phyloP scores from a whole-genome alignment of 2,888 invertebrate genomes.

The Caradrina clavipalpis region DNA sequence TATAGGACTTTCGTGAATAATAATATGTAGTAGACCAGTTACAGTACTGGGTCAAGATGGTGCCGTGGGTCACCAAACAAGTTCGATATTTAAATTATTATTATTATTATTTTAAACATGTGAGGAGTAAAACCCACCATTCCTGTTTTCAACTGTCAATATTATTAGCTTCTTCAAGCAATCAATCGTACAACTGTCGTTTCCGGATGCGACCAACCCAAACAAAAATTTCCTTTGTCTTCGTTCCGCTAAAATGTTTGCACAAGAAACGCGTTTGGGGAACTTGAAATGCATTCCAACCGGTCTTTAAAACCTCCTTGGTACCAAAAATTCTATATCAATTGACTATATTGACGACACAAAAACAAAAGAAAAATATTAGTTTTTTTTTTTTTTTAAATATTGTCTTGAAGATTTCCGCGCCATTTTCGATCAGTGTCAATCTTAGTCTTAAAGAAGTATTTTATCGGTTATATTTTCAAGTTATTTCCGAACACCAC shows the following conservation, averaged over 20 bases:
- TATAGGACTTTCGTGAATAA: too few relatives aligned
- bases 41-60: too few relatives aligned
- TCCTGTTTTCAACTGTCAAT: background rate
- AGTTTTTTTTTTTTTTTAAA: constrained; percentile 19
- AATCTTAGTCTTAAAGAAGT: background rate
- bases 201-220: constrained; percentile 55
- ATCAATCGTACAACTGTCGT: constrained; percentile 50
- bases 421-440: constrained; percentile 14
- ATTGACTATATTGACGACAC: constrained; percentile 24
- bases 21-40: too few relatives aligned
- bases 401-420: background rate
- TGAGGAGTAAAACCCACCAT: background rate
- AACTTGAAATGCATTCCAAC: constrained; percentile 40
- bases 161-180: constrained; percentile 28
- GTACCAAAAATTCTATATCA: constrained; percentile 35
- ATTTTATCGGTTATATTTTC: constrained; percentile 26
- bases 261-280: constrained; percentile 51
- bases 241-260: constrained; percentile 62
- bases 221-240: constrained; percentile 62
- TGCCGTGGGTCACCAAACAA: background rate
- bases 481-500: constrained; percentile 47
- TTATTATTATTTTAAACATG: too few relatives aligned
- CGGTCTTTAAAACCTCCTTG: constrained; percentile 44
- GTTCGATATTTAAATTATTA: background rate
- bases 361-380: background rate